phyloP scores from a whole-genome alignment of 2,797 vertebrate species.

The Synanceia verrucosa region DNA sequence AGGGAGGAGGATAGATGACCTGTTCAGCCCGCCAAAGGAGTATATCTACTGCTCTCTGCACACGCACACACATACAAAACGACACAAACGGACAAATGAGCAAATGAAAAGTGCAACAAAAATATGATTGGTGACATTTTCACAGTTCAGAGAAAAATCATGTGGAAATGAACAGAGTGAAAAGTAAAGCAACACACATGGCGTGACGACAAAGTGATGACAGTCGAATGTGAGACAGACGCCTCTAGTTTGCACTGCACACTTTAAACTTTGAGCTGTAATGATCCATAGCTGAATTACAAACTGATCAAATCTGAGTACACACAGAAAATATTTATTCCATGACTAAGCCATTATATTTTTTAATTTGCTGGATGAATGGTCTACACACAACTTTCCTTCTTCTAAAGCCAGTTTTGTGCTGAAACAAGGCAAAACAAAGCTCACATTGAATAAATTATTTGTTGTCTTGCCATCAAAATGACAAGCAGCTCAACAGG shows the following conservation, averaged over 20 bases:
- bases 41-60: slow-evolving; percentile 65
- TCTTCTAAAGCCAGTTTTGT: not conserved
- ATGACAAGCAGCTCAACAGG: slow-evolving; percentile 20
- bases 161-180: not conserved
- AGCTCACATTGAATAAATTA: slow-evolving; percentile 17
- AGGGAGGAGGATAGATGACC: slow-evolving; percentile 52
- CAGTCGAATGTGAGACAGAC: not conserved
- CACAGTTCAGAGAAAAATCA: not conserved
- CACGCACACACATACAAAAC: slow-evolving; percentile 25
- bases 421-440: slow-evolving; percentile 5
- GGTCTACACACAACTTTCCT: not conserved
- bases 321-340: not conserved
- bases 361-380: slow-evolving; percentile 18
- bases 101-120: slow-evolving; percentile 34
- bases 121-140: not conserved
- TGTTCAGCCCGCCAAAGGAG: slow-evolving; percentile 52
- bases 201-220: not conserved
- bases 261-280: not conserved
- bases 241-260: not conserved
- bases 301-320: slow-evolving; percentile 19
- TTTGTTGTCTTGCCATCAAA: slow-evolving; percentile 16
- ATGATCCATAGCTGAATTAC: not conserved
- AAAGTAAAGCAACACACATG: not conserved
- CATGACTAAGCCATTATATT: not conserved
- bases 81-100: slow-evolving; percentile 49